phyloP scores from a whole-genome alignment of 2,888 invertebrate genomes.

The Lissonota sp. region DNA sequence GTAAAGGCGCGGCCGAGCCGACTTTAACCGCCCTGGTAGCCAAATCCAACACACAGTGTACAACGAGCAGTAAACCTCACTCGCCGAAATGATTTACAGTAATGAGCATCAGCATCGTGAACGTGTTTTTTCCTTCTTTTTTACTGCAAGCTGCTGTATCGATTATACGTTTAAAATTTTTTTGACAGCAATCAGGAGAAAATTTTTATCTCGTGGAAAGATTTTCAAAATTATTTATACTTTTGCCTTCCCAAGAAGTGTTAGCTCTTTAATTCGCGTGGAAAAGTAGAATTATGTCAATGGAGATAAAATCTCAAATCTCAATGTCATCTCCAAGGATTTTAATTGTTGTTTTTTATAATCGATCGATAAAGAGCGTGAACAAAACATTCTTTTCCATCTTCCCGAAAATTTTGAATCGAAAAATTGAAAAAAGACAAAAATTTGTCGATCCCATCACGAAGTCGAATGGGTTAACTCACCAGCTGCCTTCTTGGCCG shows the following conservation, averaged over 20 bases:
- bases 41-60: slow-evolving; percentile 65
- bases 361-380: neutral
- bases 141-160: slow-evolving; percentile 53
- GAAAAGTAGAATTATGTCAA: too few relatives aligned
- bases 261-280: too few relatives aligned
- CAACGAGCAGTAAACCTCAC: slow-evolving; percentile 79
- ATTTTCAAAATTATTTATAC: too few relatives aligned
- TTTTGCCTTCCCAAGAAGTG: too few relatives aligned
- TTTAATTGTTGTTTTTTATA: too few relatives aligned
- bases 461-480: slow-evolving; percentile 79
- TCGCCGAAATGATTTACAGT: slow-evolving; percentile 80
- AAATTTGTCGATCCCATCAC: slow-evolving; percentile 20
- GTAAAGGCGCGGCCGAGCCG: slow-evolving; percentile 67
- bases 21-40: slow-evolving; percentile 47
- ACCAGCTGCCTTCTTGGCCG: slow-evolving; percentile 98
- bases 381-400: slow-evolving; percentile 30
- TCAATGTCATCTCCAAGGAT: too few relatives aligned
- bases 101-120: slow-evolving; percentile 76
- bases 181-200: slow-evolving; percentile 15
- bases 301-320: too few relatives aligned
- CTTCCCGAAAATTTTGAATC: slow-evolving; percentile 17
- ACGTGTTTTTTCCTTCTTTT: slow-evolving; percentile 32
- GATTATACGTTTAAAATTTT: slow-evolving; percentile 50
- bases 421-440: slow-evolving; percentile 29
- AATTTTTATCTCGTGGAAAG: slow-evolving; percentile 5